A percentile compares a stretch with the other conserved stretches of the same genome.
phyloP scores from a whole-genome alignment of 2,888 invertebrate species.

The Diarsia brunnea region DNA sequence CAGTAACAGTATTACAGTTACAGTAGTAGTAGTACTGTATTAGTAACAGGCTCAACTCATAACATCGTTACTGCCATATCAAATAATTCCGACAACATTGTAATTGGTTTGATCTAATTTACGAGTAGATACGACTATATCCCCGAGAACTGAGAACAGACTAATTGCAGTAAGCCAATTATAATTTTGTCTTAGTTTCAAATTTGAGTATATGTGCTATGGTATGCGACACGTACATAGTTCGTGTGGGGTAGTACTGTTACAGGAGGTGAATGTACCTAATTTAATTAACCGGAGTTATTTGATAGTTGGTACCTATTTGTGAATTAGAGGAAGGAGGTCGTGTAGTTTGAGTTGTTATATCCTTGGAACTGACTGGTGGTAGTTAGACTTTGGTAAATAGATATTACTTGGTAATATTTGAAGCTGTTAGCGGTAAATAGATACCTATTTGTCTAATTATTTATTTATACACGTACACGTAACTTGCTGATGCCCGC shows the following conservation, averaged over 20 bases:
- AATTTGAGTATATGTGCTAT: conserved; percentile 26
- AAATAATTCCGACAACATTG: conserved; percentile 54
- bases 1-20: too few relatives aligned
- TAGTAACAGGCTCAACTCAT: conserved; percentile 19
- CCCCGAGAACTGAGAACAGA: conserved; percentile 25
- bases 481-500: too few relatives aligned
- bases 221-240: conserved; percentile 40
- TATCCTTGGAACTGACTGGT: conserved; percentile 17
- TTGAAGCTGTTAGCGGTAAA: neutral
- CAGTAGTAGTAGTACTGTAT: too few relatives aligned
- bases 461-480: too few relatives aligned
- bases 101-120: conserved; percentile 55
- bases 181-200: conserved; percentile 58
- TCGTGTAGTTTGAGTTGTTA: conserved; percentile 15
- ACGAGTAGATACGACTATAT: conserved; percentile 18
- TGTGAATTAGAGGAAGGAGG: conserved; percentile 23
- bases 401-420: conserved; percentile 8
- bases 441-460: neutral
- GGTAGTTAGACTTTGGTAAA: neutral
- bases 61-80: conserved; percentile 37
- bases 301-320: conserved; percentile 39
- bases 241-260: conserved; percentile 17
- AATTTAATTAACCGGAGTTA: conserved; percentile 52
- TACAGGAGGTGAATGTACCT: conserved; percentile 35
- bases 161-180: conserved; percentile 59